Evolutionary conservation across 2,888 invertebrate species (phyloP), one percentile per base, ranked within the genome.

Genomic region (Meiosimyza decipiens): DNA sequence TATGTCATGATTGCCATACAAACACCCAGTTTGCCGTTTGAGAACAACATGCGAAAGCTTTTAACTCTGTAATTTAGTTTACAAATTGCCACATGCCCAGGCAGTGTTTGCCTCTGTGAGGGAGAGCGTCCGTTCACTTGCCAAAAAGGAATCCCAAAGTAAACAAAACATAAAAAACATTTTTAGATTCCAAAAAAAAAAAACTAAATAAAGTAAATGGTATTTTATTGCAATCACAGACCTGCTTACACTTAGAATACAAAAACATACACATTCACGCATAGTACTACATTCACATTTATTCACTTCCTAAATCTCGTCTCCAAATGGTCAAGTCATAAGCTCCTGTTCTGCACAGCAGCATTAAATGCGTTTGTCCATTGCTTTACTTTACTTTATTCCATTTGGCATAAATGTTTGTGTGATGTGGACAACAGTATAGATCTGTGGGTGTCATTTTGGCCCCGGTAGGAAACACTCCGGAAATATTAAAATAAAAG

Each of bases 171-270:
- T 33, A 33, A 63, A 22, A 47, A 64, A 64, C 64, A 40, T 50
- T 57, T 63, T 63, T 63, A 50, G 60, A 12, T 4, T 64, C 49
- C 11, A 47, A 64, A 64, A 64, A 40, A 9, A 9, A 40, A 40
- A 40, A 28, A 28, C 28, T 3, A 28, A 40, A 2, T 40, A 40
- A 40, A 40, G 40, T 71, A 64, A 71, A 57, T 71, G 51, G 33
- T 49, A 71, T 64, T 71, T 71, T 71, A 71, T 71, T 71, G 71
- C 71, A 71, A 64, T 57, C 64, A 55, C 50, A 64, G 57, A 50
- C 28, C 54, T 15, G 55, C 55, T 55, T 18, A 47, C 55, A 55
- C 40, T 40, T 40, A 40, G 9, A n/a, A 50, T 49, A 63, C 64
- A 52, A 51, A 9, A 51, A 22, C 40, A n/a, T 18, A 55, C n/a